Evolutionary conservation across 2,888 invertebrate genomes (phyloP).

Genomic region (Eupithecia vulgata): DNA sequence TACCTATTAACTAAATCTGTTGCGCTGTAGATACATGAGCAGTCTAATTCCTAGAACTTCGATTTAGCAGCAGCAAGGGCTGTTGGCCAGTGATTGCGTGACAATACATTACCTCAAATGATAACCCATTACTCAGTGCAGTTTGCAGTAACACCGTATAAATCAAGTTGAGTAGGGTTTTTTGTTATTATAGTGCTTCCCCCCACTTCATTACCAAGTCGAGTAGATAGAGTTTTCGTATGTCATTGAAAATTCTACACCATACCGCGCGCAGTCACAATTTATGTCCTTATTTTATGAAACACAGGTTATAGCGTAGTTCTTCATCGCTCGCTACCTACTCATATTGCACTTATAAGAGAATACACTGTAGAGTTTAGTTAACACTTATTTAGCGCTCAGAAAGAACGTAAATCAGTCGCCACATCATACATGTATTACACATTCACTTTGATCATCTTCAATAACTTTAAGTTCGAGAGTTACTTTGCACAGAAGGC

Average conservation of each 20-base stretch:
- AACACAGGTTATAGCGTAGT: neutral
- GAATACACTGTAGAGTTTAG: neutral
- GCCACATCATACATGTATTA: neutral
- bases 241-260: neutral
- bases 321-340: neutral
- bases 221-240: neutral
- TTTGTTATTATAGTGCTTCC: no score
- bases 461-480: neutral
- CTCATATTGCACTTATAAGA: neutral
- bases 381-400: neutral
- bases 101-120: conserved; percentile 3
- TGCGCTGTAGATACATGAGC: neutral
- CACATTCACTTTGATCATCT: neutral
- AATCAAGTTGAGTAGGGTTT: neutral
- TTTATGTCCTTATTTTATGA: neutral
- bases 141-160: neutral
- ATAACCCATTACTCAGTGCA: conserved; percentile 2
- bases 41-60: conserved; percentile 7
- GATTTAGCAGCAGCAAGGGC: conserved; percentile 11
- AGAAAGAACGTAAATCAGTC: neutral
- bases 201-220: no score
- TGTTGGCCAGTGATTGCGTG: conserved; percentile 7
- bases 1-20: neutral
- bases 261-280: neutral
- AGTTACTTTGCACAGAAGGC: neutral